Conservation (phyloP, 2,113 vertebrate genomes). For the Tringa solitaria region DNA sequence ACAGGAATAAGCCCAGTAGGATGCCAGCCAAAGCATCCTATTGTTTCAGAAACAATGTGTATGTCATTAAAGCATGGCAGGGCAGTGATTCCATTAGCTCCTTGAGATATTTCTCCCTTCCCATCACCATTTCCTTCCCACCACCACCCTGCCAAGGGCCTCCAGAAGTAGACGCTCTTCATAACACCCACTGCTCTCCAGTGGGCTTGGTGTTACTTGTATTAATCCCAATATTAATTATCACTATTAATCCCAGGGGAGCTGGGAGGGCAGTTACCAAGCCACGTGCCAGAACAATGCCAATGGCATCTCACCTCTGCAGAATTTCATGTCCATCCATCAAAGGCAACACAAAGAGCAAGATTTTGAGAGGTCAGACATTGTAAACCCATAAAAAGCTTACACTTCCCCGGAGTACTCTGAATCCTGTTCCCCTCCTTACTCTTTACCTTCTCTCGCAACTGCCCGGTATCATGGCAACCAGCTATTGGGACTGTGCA, state of each 20-base stretch:
- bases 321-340: neutral
- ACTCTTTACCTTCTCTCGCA: neutral
- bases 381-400: neutral
- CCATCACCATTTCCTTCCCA: neutral
- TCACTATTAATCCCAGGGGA: neutral
- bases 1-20: neutral
- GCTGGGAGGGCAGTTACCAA: neutral
- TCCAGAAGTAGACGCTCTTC: neutral
- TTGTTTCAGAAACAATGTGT: neutral
- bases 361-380: neutral
- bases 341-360: neutral
- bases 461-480: slow-evolving; percentile 37
- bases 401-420: neutral
- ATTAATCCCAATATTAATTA: neutral
- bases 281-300: neutral
- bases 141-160: neutral
- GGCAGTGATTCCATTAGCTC: neutral
- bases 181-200: neutral
- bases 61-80: neutral
- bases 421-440: neutral
- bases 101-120: neutral
- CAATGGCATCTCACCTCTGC: neutral
- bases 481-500: neutral
- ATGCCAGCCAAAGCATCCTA: neutral
- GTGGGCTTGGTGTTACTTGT: neutral